A percentile compares a stretch with the other conserved stretches of the same genome.
Evolutionary conservation across 1,140 invertebrate genomes (phyloP).

Genomic region (Asobara japonica): DNA sequence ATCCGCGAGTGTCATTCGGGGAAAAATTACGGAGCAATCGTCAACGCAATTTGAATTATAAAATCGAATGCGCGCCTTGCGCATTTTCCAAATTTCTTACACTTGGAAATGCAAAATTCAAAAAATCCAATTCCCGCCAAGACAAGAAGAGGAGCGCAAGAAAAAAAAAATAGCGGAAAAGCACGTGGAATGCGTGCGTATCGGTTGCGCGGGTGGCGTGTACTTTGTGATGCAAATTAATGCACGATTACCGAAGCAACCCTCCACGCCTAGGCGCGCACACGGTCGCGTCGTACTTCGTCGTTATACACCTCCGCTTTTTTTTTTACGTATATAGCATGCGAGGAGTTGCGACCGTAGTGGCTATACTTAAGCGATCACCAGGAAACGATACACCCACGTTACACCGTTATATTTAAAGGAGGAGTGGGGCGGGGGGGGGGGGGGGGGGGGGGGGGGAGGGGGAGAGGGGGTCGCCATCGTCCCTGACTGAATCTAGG

Average conservation of each 20-base stretch:
- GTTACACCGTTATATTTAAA: constrained; percentile 12
- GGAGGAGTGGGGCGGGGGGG: not conserved
- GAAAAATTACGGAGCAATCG: too few species aligned
- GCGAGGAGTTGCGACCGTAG: constrained; percentile 7
- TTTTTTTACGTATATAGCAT: constrained; percentile 16
- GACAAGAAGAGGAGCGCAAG: not conserved
- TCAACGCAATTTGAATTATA: too few species aligned
- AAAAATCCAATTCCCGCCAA: too few species aligned
- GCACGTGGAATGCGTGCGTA: constrained; percentile 56
- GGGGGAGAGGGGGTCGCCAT: not conserved
- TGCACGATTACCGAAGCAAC: constrained; percentile 61
- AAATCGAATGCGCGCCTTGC: too few species aligned
- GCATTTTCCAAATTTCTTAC: too few species aligned
- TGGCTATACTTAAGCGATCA: constrained; percentile 15
- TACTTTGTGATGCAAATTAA: constrained; percentile 65
- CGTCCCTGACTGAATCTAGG: not conserved
- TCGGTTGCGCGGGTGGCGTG: constrained; percentile 57
- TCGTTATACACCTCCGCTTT: constrained; percentile 20
- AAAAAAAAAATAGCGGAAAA: constrained; percentile 42
- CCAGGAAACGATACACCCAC: constrained; percentile 14
- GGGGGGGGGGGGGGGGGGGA: not conserved
- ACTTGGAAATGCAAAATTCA: too few species aligned
- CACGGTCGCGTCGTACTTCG: constrained; percentile 11
- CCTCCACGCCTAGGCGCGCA: constrained; percentile 39
- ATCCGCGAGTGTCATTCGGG: too few species aligned